These are phyloP conservation scores for Xenentodon cancila DNA, from an alignment of 2,797 vertebrate species.

Conservation along the genomic window DNA sequence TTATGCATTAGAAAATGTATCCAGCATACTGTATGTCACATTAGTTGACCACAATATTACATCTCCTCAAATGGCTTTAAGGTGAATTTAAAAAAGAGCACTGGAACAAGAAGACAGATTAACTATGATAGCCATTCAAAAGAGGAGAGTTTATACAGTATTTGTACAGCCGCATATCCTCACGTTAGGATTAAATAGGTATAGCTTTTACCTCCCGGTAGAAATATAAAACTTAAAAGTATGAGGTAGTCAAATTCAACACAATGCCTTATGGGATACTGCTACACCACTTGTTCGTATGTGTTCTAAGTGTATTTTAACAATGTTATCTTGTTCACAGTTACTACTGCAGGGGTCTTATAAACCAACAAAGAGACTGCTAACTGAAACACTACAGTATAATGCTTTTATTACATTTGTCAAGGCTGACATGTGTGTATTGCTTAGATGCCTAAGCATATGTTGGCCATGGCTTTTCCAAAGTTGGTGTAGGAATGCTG, in stretches of 20 bases:
- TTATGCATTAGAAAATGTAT: conserved; percentile 32
- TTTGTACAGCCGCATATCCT: conserved; percentile 3
- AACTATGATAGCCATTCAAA: neutral
- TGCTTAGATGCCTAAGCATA: conserved; percentile 59
- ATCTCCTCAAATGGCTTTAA: conserved; percentile 32
- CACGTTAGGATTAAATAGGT: conserved; percentile 7
- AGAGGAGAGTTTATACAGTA: neutral
- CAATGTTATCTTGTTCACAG: conserved; percentile 52
- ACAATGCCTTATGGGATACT: conserved; percentile 35
- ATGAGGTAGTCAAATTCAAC: conserved; percentile 35
- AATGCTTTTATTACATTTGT: conserved; percentile 67
- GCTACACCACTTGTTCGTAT: too few species aligned
- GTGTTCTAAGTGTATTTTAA: conserved; percentile 45
- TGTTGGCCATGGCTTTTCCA: conserved; percentile 50
- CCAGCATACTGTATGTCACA: conserved; percentile 36
- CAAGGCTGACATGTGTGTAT: conserved; percentile 51
- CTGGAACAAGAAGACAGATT: conserved; percentile 8
- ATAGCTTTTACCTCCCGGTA: conserved; percentile 18
- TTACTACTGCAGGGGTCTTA: conserved; percentile 23
- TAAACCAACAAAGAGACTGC: conserved; percentile 61
- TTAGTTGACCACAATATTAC: conserved; percentile 12
- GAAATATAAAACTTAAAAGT: conserved; percentile 32
- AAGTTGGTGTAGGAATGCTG: conserved; percentile 21
- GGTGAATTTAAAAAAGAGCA: conserved; percentile 19
- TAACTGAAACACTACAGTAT: conserved; percentile 59